A percentile compares a stretch with the other conserved stretches of the same genome.
Conservation (phyloP, 2,797 vertebrate genomes). For the Poeciliopsis turneri region DNA sequence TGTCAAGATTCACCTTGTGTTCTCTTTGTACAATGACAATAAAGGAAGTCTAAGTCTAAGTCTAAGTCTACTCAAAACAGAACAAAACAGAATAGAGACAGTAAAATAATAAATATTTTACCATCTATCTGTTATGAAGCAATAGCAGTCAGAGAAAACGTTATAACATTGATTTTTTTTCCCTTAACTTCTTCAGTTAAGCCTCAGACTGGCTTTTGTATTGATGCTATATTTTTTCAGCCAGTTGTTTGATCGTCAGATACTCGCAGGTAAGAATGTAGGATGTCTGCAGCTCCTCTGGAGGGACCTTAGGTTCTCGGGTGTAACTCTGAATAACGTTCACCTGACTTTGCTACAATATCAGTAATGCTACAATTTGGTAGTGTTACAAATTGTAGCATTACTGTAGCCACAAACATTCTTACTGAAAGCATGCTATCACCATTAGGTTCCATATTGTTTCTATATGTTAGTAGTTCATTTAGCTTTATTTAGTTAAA, state of each 20-base stretch:
- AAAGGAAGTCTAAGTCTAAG: too few species aligned
- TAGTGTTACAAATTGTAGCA: neutral
- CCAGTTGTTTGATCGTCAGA: neutral
- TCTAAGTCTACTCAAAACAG: slow-evolving; percentile 1
- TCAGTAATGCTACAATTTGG: neutral
- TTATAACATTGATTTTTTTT: neutral
- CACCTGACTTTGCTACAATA: neutral
- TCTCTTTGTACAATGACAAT: too few species aligned
- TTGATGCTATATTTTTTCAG: neutral
- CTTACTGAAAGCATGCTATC: neutral
- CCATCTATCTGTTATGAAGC: neutral
- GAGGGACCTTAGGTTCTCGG: neutral
- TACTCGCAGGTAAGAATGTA: neutral
- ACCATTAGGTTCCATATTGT: neutral
- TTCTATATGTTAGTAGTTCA: neutral
- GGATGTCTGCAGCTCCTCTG: neutral
- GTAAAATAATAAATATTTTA: slow-evolving; percentile 4
- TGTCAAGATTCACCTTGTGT: too few species aligned
- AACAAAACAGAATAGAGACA: neutral
- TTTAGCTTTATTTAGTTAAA: neutral
- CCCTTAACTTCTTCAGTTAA: neutral
- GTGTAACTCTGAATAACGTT: neutral
- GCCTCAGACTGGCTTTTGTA: neutral
- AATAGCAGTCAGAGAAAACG: neutral
- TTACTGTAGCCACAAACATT: neutral